phyloP scores from a whole-genome alignment of 37 sponge, comb jelly and placozoan species.

The Chondrilla cf. caribensis region DNA sequence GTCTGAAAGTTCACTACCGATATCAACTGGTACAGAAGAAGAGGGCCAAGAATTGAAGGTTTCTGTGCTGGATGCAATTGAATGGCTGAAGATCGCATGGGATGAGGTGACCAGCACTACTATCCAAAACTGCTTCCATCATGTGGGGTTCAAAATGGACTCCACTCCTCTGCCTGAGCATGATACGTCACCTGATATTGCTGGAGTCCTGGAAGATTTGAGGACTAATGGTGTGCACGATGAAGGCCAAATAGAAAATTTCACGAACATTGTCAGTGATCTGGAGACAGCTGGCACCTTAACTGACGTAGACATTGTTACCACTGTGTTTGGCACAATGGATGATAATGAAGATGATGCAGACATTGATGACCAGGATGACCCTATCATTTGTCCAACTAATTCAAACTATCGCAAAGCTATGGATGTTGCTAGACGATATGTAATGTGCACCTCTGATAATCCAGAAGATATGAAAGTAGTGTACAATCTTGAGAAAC shows the following conservation, averaged over 20 bases:
- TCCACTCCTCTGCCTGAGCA: background rate
- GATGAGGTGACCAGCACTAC: constrained; percentile 14
- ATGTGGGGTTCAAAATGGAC: background rate
- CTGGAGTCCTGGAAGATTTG: background rate
- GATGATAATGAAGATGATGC: background rate
- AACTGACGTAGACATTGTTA: background rate
- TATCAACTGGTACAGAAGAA: constrained; percentile 12
- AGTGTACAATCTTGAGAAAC: constrained; percentile 4
- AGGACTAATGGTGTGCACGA: background rate
- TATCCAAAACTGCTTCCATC: constrained; percentile 21
- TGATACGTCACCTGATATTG: background rate
- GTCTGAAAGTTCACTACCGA: constrained; percentile 33
- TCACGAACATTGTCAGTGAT: background rate
- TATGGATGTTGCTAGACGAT: constrained; percentile 2
- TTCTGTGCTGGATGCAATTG: constrained; percentile 21
- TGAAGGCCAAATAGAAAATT: constrained; percentile 8
- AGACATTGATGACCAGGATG: constrained; percentile 7
- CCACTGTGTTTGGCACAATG: background rate
- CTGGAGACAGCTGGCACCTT: constrained; percentile 8
- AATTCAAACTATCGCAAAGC: background rate
- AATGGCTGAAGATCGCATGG: constrained; percentile 27
- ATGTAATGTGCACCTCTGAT: constrained; percentile 6
- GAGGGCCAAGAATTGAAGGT: background rate
- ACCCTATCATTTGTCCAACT: background rate
- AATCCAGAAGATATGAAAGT: background rate